Evolutionary conservation across 2,113 vertebrate genomes (phyloP).

Genomic region (Oreochromis niloticus): DNA sequence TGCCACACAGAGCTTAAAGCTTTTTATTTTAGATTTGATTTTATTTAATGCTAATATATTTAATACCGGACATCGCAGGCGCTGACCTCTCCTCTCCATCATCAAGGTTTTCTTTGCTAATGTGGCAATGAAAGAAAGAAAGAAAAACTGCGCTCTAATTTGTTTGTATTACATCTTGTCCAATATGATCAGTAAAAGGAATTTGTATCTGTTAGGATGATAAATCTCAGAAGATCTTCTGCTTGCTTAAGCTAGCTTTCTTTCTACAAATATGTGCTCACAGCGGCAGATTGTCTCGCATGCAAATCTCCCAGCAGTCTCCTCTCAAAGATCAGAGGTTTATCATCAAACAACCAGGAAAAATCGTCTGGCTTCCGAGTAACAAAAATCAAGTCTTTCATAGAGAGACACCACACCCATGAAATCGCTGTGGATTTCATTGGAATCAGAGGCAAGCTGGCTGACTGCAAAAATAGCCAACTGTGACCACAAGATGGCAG

Average conservation of each 20-base stretch:
- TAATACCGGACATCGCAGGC: neutral
- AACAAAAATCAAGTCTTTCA: neutral
- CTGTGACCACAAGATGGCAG: neutral
- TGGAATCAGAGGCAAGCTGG: neutral
- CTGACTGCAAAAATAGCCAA: neutral
- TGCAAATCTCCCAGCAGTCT: neutral
- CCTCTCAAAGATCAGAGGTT: neutral
- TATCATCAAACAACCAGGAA: neutral
- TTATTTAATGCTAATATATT: neutral
- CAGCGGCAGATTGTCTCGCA: neutral
- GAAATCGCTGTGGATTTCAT: neutral
- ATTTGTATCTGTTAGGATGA: neutral
- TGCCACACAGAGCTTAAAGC: neutral
- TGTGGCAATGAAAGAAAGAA: neutral
- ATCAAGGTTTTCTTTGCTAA: neutral
- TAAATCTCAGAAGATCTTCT: neutral
- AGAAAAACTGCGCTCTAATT: neutral
- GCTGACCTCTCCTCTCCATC: neutral
- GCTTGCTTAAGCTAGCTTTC: neutral
- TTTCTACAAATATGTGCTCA: neutral
- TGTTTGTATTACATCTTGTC: neutral
- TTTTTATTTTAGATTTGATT: neutral
- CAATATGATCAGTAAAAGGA: neutral
- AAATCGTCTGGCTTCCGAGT: neutral
- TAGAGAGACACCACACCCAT: neutral